Percentiles rank a stretch among this genome's conserved stretches.
Evolutionary conservation across 2,113 vertebrate species (phyloP).

Genomic region (Dasypus novemcinctus): DNA sequence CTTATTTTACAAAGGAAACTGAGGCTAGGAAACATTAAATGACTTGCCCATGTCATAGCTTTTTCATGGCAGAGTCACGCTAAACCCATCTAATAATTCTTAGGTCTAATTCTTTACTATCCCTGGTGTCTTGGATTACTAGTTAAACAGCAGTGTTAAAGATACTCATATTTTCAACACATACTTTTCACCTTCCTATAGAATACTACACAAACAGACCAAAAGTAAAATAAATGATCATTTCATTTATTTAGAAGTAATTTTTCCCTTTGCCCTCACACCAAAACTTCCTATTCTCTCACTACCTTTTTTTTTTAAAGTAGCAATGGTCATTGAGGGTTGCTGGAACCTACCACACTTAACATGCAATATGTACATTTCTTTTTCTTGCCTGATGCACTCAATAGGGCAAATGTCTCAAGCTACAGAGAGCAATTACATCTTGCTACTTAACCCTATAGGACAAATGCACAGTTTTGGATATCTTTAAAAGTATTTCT

Average conservation of each 20-base stretch:
- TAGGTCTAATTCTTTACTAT: constrained; percentile 5
- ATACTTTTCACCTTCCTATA: not conserved
- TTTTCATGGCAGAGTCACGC: not conserved
- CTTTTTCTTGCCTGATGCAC: not conserved
- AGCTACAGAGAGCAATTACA: not conserved
- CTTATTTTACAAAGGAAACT: constrained; percentile 23
- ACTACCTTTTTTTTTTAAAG: constrained; percentile 18
- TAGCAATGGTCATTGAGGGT: not conserved
- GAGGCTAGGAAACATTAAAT: not conserved
- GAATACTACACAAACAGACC: not conserved
- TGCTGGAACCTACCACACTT: not conserved
- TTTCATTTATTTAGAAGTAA: not conserved
- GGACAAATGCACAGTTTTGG: not conserved
- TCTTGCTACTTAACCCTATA: not conserved
- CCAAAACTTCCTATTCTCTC: not conserved
- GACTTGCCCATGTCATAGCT: not conserved
- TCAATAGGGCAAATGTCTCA: not conserved
- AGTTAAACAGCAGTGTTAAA: not conserved
- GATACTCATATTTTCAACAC: constrained; percentile 12
- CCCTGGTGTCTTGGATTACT: not conserved
- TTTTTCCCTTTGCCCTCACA: not conserved
- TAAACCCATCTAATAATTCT: not conserved
- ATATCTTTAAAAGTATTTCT: not conserved
- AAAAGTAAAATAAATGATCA: constrained; percentile 19
- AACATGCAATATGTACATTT: not conserved